Evolutionary conservation across 2,888 invertebrate species (phyloP).

Genomic region (Ormyrus rosae): DNA sequence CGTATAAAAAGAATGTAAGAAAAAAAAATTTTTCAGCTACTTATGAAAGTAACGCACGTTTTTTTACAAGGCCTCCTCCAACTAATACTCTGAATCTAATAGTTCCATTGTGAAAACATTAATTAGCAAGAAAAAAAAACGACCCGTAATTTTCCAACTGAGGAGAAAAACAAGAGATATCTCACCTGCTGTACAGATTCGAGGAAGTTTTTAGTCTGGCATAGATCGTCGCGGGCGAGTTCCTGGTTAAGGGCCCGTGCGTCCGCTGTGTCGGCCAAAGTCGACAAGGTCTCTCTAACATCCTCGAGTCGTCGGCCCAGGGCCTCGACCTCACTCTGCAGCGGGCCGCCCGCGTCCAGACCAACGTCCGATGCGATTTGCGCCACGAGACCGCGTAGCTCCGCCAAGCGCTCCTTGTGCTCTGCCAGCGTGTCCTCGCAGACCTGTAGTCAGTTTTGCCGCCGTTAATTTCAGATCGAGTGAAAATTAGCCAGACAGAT

Average conservation of each 20-base stretch:
- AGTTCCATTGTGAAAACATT: no score
- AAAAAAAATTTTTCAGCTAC: no score
- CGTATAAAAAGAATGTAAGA: no score
- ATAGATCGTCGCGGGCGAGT: constrained; percentile 78
- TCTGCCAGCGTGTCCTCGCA: constrained; percentile 86
- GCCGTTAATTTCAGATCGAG: background rate
- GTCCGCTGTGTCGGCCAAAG: constrained; percentile 87
- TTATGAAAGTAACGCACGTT: no score
- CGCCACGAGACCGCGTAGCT: constrained; percentile 85
- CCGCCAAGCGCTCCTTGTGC: constrained; percentile 82
- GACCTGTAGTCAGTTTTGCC: constrained; percentile 77
- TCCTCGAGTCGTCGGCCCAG: constrained; percentile 85
- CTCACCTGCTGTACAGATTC: constrained; percentile 87
- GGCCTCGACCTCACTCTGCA: constrained; percentile 87
- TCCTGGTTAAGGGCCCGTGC: constrained; percentile 80
- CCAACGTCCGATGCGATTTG: constrained; percentile 89
- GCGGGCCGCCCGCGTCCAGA: constrained; percentile 82
- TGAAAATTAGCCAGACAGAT: no score
- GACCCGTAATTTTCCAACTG: no score
- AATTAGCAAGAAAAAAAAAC: no score
- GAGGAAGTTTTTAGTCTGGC: constrained; percentile 80
- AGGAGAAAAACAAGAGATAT: constrained; percentile 23
- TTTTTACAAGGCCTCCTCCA: no score
- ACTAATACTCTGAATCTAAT: no score
- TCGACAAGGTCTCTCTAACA: constrained; percentile 85